Percentiles rank a stretch among this genome's conserved stretches.
phyloP scores from a whole-genome alignment of 2,113 vertebrate species.

The Spilogale gracilis region DNA sequence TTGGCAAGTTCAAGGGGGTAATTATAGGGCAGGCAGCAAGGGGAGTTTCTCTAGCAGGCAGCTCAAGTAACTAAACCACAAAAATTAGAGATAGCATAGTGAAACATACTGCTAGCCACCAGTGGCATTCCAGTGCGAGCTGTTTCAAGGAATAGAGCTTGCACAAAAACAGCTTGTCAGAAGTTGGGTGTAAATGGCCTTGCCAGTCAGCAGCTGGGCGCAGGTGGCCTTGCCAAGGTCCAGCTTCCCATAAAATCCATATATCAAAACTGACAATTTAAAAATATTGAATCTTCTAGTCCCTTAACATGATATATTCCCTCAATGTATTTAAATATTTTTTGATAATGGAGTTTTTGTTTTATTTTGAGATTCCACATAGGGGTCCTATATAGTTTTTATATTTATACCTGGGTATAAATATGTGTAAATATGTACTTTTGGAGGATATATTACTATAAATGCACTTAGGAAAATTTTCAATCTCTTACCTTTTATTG shows the following conservation, averaged over 20 bases:
- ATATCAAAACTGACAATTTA: neutral
- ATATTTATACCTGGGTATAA: neutral
- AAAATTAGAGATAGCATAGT: too few species aligned
- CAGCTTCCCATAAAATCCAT: neutral
- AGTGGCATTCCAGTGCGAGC: too few species aligned
- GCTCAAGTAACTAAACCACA: too few species aligned
- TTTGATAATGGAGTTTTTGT: neutral
- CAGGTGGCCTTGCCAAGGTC: too few species aligned
- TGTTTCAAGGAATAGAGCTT: too few species aligned
- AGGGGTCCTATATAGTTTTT: neutral
- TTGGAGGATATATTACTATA: neutral
- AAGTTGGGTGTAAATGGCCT: too few species aligned
- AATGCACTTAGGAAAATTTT: neutral
- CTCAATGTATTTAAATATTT: neutral
- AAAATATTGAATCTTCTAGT: neutral
- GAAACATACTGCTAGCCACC: too few species aligned
- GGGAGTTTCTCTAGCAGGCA: too few species aligned
- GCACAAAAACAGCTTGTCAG: too few species aligned
- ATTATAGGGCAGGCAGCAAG: too few species aligned
- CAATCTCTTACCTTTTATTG: neutral
- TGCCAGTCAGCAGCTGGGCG: too few species aligned
- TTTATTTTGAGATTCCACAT: neutral
- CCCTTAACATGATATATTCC: neutral
- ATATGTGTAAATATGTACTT: neutral
- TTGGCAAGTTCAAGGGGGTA: too few species aligned